A percentile compares a stretch with the other conserved stretches of the same genome.
Conservation (phyloP, 2,113 vertebrate genomes). For the Coturnix japonica region DNA sequence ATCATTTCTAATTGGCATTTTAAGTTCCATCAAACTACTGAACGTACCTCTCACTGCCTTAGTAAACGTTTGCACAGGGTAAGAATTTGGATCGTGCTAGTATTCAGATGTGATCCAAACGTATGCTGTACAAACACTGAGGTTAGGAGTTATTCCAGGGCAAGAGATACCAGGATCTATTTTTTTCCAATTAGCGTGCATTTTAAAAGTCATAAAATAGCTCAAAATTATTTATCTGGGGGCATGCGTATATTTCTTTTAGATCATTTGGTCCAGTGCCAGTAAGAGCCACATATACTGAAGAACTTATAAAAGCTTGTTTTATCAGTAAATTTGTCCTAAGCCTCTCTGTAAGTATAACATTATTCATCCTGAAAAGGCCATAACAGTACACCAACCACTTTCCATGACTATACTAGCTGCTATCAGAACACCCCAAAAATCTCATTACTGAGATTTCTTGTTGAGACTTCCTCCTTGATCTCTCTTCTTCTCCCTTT, state of each 20-base stretch:
- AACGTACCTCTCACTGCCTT: conserved; percentile 39
- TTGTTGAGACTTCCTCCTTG: not conserved
- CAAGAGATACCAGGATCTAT: not conserved
- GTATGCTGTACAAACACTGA: not conserved
- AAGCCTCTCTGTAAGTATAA: conserved; percentile 60
- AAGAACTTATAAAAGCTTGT: conserved; percentile 29
- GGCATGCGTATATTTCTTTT: not conserved
- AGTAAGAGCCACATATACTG: not conserved
- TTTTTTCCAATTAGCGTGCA: conserved; percentile 23
- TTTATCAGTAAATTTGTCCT: conserved; percentile 68
- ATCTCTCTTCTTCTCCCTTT: not conserved
- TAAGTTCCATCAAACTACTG: conserved; percentile 63
- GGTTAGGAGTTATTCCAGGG: not conserved
- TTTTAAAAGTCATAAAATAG: conserved; percentile 1
- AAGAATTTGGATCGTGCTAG: conserved; percentile 60
- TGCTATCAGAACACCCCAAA: conserved; percentile 56
- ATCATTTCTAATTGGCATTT: conserved; percentile 79
- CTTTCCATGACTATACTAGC: not conserved
- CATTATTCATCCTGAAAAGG: conserved; percentile 70
- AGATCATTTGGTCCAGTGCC: not conserved
- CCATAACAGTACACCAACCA: not conserved
- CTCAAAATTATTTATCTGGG: conserved; percentile 4
- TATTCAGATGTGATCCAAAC: conserved; percentile 19
- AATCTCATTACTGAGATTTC: conserved; percentile 18
- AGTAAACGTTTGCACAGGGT: conserved; percentile 68